Conservation (phyloP, 2,113 vertebrate genomes). For the Amphiprion percula region DNA sequence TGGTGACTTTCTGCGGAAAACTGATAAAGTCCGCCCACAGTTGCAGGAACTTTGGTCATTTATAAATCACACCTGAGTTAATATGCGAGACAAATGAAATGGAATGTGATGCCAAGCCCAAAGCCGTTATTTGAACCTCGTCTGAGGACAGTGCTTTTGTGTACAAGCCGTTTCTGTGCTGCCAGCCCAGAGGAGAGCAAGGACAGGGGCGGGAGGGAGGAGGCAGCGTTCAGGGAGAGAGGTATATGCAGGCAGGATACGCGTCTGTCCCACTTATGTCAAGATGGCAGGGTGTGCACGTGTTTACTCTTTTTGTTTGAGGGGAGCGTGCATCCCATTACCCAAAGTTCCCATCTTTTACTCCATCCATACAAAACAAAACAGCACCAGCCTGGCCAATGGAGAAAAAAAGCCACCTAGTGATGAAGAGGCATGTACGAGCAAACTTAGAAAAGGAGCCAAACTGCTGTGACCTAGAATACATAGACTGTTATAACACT, state of each 20-base stretch:
- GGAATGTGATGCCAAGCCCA: slow-evolving; percentile 19
- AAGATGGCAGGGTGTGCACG: slow-evolving; percentile 36
- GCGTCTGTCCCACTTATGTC: slow-evolving; percentile 41
- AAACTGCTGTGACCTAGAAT: slow-evolving; percentile 24
- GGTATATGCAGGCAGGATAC: slow-evolving; percentile 20
- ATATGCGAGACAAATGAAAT: slow-evolving; percentile 25
- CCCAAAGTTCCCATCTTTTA: not conserved
- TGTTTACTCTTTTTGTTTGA: slow-evolving; percentile 21
- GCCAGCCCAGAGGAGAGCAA: slow-evolving; percentile 32
- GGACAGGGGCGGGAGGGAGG: slow-evolving; percentile 15
- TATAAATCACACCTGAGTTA: not conserved
- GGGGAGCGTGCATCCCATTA: not conserved
- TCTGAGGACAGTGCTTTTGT: slow-evolving; percentile 29
- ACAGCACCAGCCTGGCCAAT: slow-evolving; percentile 3
- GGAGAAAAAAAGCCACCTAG: not conserved
- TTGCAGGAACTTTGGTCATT: not conserved
- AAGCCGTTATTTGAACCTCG: slow-evolving; percentile 49
- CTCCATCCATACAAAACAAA: slow-evolving; percentile 25
- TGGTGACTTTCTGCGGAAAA: not conserved
- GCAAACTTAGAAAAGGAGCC: not conserved
- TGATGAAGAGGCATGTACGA: not conserved
- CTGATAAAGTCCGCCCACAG: not conserved
- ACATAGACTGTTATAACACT: not conserved
- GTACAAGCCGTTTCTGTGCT: slow-evolving; percentile 9
- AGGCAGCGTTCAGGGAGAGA: slow-evolving; percentile 6